Evolutionary conservation across 2,888 invertebrate species (phyloP).

Genomic region (Nemotelus nigrinus): DNA sequence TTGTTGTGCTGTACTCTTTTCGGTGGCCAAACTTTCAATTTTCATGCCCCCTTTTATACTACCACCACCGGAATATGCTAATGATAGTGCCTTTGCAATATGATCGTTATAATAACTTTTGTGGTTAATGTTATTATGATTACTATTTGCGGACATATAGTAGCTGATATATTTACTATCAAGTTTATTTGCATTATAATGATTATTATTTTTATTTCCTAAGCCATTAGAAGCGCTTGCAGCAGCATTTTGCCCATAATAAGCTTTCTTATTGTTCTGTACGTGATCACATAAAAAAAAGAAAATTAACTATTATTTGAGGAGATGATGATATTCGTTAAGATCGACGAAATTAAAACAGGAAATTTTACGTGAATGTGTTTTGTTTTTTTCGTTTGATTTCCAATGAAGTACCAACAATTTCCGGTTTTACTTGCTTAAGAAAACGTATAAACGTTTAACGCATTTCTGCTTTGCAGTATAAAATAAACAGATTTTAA

Average conservation of each 20-base stretch:
- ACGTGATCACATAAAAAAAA: slow-evolving; percentile 37
- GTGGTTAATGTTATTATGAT: slow-evolving; percentile 52
- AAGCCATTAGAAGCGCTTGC: slow-evolving; percentile 64
- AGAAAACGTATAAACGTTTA: too few relatives aligned
- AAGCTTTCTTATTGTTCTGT: slow-evolving; percentile 65
- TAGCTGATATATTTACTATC: slow-evolving; percentile 50
- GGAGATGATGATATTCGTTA: background rate
- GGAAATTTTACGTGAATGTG: too few relatives aligned
- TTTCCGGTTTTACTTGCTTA: too few relatives aligned
- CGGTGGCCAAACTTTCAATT: slow-evolving; percentile 54
- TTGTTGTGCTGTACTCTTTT: slow-evolving; percentile 66
- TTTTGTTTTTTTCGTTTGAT: too few relatives aligned
- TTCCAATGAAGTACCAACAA: too few relatives aligned
- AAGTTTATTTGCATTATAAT: slow-evolving; percentile 62
- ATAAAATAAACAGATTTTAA: too few relatives aligned
- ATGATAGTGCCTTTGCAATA: slow-evolving; percentile 53
- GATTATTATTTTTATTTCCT: slow-evolving; percentile 55
- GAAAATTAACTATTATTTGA: slow-evolving; percentile 9
- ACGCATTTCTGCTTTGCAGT: too few relatives aligned
- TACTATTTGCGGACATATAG: slow-evolving; percentile 39
- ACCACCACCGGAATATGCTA: slow-evolving; percentile 50
- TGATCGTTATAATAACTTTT: slow-evolving; percentile 48
- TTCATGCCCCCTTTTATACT: slow-evolving; percentile 29
- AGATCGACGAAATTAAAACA: too few relatives aligned
- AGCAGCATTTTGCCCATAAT: slow-evolving; percentile 62